Evolutionary conservation across 2,113 vertebrate genomes (phyloP).

Genomic region (Ammodytes marinus): DNA sequence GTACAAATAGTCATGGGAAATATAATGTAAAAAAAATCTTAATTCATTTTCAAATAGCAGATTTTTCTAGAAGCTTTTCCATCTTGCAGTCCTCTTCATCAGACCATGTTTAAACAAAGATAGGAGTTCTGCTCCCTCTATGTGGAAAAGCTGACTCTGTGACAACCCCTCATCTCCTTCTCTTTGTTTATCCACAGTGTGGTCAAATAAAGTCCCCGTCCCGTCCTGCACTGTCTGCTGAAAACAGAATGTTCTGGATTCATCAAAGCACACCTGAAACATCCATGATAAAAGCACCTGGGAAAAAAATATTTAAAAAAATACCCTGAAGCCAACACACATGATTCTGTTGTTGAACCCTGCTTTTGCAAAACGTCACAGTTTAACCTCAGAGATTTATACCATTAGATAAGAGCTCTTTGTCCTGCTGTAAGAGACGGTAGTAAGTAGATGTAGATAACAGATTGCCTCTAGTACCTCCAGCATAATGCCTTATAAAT

Average conservation of each 20-base stretch:
- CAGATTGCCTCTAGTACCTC: background rate
- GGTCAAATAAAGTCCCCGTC: slow-evolving; percentile 58
- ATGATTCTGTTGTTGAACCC: slow-evolving; percentile 27
- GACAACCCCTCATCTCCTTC: background rate
- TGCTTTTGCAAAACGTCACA: slow-evolving; percentile 55
- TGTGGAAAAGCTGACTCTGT: background rate
- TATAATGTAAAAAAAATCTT: too few species aligned
- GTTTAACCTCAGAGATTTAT: slow-evolving; percentile 50
- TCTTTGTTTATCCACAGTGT: slow-evolving; percentile 46
- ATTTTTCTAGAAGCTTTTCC: too few species aligned
- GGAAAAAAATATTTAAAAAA: background rate
- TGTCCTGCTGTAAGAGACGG: slow-evolving; percentile 63
- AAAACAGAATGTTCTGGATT: slow-evolving; percentile 44
- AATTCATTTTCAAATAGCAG: too few species aligned
- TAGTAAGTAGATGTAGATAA: slow-evolving; percentile 41
- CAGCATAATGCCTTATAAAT: background rate
- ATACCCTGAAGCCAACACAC: slow-evolving; percentile 10
- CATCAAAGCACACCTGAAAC: slow-evolving; percentile 19
- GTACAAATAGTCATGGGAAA: too few species aligned
- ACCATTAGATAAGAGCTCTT: slow-evolving; percentile 44
- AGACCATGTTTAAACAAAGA: too few species aligned
- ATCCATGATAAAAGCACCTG: background rate
- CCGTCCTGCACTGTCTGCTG: slow-evolving; percentile 38
- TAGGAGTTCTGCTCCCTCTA: too few species aligned
- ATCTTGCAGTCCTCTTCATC: too few species aligned